Evolutionary conservation across 2,888 invertebrate species (phyloP), one percentile per base, ranked within the genome.

Genomic region (Nemapogon koenigi): DNA sequence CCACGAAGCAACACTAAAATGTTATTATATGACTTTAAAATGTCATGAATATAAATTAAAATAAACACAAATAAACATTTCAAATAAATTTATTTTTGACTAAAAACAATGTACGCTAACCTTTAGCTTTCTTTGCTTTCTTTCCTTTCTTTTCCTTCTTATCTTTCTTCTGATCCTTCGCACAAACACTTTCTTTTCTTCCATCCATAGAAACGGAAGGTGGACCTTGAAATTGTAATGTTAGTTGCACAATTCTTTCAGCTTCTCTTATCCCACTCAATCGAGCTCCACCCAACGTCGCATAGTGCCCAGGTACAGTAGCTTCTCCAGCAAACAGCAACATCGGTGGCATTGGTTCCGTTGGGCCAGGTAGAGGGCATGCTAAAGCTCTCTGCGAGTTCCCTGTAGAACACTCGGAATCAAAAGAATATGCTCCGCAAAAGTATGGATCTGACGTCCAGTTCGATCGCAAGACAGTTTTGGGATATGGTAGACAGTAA

Each of bases 261-360:
- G 91, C 91, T 65, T 91, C 91, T 37, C 91, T 75, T 36, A 91
- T 81, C 1, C 92, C 92, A 47, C 90, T 90, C 31, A 89, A 59
- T 39, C 89, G 76, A 1, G 91, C 91, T 0, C 90, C 91, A 44
- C 90, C 89, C 0, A 90, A 84, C 0, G 91, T 91, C 2, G 71
- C 89, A 50, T 83, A 88, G 44, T 88, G 88, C 1, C 87, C 85
- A 1, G 86, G 82, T 19, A 87, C 85, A 0, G 91, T 91, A 0
- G 91, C 91, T 60, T 92, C 92, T 1, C 92, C 92, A 11, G 91
- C 91, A 55, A 92, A 91, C 32, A 91, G 59, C 26, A 92, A 62
- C 31, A 86, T 82, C 0, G 90, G 90, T 0, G 85, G 83, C n/a
- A 83, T 64, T 0, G 85, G 80, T 26, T 69, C 69, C 42, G 81